Evolutionary conservation across 2,888 invertebrate species (phyloP), one percentile per base, ranked within the genome.

Genomic region (Morpho deidamia): DNA sequence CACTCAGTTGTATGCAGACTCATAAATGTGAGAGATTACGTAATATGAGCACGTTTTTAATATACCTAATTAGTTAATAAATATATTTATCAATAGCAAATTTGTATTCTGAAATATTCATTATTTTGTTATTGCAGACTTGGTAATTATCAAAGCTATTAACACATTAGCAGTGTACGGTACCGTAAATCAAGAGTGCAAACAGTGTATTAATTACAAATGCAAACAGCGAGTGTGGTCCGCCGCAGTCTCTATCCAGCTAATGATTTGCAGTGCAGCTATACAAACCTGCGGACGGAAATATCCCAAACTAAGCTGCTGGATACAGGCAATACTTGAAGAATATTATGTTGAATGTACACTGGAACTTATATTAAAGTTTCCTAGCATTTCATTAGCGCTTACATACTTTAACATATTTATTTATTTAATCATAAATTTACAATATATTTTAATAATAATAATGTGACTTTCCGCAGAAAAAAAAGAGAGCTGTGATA

Each of bases 181-280:
- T 82, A 81, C 82, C 87, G 85, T 89, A 89, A 88, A 88, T 89
- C 87, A 89, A 81, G 76, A 80, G 81, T 74, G 79, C 86, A 88
- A 88, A 88, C 87, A 87, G 80, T 88, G 85, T 87, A 88, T 89
- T 88, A 87, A 89, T 89, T 89, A 88, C 85, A 80, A 86, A 89
- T 89, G 86, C 87, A 86, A 88, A 89, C 88, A 87, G 83, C 83
- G 76, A 85, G 81, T 84, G 85, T 81, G 86, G 85, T 79, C 78
- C 70, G 76, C 86, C 87, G 80, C 85, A 79, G 79, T 85, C 84
- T 85, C 85, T 83, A 84, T 83, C 79, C 82, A 81, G 80, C 83
- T 86, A 87, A 89, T 88, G 87, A 88, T 87, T 87, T 87, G 86
- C 85, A 85, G 81, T 76, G 74, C 74, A 77, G 79, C 76, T 71